These are phyloP conservation scores for Pseudopodoces humilis DNA, from an alignment of 2,113 vertebrate species.

Conservation along the genomic window DNA sequence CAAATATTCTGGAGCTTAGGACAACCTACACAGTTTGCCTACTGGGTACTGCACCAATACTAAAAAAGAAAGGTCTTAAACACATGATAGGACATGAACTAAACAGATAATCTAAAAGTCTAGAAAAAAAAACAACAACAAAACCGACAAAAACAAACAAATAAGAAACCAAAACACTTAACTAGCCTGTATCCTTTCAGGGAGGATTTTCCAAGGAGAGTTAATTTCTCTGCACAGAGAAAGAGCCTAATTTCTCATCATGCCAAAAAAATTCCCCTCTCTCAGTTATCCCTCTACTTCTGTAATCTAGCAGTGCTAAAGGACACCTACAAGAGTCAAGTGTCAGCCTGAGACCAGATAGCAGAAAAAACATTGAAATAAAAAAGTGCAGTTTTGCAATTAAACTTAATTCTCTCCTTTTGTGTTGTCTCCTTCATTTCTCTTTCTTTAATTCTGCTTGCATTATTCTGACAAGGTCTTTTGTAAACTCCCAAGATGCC, in stretches of 20 bases:
- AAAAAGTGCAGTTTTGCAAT: constrained; percentile 13
- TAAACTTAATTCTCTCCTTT: constrained; percentile 40
- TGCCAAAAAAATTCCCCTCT: background rate
- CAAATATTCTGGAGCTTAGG: background rate
- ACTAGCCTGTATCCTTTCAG: background rate
- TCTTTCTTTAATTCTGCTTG: constrained; percentile 16
- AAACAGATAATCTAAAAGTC: background rate
- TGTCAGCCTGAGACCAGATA: constrained; percentile 7
- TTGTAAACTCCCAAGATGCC: constrained; percentile 36
- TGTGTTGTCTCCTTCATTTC: constrained; percentile 29
- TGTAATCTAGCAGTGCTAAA: background rate
- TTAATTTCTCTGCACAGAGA: background rate
- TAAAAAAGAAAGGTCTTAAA: background rate
- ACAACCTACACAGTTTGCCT: background rate
- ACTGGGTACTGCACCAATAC: background rate
- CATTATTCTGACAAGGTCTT: constrained; percentile 61
- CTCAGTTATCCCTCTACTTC: background rate
- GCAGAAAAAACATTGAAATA: constrained; percentile 1
- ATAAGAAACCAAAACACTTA: background rate
- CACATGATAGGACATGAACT: background rate
- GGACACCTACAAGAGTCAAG: constrained; percentile 22
- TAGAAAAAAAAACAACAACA: background rate
- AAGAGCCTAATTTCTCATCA: background rate
- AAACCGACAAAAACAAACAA: background rate
- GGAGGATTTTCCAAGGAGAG: background rate